Evolutionary conservation across 2,797 vertebrate genomes (phyloP).

Genomic region (Semaprochilodus insignis): DNA sequence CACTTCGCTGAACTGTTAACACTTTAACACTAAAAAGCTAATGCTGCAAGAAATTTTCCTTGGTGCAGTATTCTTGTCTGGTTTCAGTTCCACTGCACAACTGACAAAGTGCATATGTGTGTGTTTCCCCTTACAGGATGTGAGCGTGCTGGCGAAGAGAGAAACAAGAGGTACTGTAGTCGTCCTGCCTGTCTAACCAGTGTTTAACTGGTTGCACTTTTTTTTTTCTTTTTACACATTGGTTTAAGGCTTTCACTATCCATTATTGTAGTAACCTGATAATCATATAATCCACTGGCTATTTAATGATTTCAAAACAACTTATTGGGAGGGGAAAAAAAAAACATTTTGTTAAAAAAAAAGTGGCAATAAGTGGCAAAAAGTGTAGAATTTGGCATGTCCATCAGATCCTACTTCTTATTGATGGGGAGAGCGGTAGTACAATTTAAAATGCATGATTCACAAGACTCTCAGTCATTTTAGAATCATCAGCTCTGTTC

Average conservation of each 20-base stretch:
- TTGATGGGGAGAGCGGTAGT: too few relatives aligned
- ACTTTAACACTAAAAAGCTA: constrained; percentile 4
- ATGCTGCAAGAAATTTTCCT: constrained; percentile 20
- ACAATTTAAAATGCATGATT: too few relatives aligned
- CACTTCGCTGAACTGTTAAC: constrained; percentile 7
- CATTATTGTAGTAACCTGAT: not conserved
- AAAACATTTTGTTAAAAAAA: too few relatives aligned
- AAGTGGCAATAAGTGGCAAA: too few relatives aligned
- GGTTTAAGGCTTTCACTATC: not conserved
- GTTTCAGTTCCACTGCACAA: constrained; percentile 37
- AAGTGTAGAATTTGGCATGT: too few relatives aligned
- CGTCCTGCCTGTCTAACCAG: not conserved
- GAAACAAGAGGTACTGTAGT: constrained; percentile 88
- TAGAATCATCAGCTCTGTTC: too few relatives aligned
- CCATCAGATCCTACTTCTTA: too few relatives aligned
- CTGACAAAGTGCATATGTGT: constrained; percentile 44
- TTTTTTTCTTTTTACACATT: not conserved
- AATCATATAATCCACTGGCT: too few relatives aligned
- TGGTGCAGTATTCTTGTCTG: not conserved
- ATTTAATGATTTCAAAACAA: too few relatives aligned
- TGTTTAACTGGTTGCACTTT: not conserved
- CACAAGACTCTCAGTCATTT: too few relatives aligned
- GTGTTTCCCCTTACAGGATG: constrained; percentile 81
- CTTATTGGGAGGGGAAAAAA: too few relatives aligned
- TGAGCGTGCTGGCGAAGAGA: constrained; percentile 82